Evolutionary conservation across 2,113 vertebrate species (phyloP), one percentile per base, ranked within the genome.

Genomic region (Amia ocellicauda): DNA sequence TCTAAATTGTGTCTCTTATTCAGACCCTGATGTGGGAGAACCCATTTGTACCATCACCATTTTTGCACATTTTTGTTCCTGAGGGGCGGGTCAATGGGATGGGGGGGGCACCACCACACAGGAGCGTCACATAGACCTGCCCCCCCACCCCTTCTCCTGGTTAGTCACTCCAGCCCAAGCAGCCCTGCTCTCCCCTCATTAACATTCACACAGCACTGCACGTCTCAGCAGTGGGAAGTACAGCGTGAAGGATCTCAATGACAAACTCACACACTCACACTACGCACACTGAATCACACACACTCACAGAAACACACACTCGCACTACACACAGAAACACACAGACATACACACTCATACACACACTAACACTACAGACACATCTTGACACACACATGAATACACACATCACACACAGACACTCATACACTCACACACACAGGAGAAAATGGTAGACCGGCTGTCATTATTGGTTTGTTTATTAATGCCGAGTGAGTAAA

Each of bases 401-500:
- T 20, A 23, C 31, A 10, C 49, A 57, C n/a, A n/a, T 74, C 74
- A 43, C 69, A 77, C 75, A 80, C 78, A 55, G 69, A 71, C 62
- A 71, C 66, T 72, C 58, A 10, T 1, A 49, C 59, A n/a, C n/a
- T n/a, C n/a, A n/a, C n/a, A n/a, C n/a, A n/a, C n/a, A n/a, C n/a
- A n/a, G n/a, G n/a, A n/a, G n/a, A n/a, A n/a, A n/a, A n/a, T n/a
- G n/a, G n/a, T n/a, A n/a, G n/a, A n/a, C n/a, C n/a, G n/a, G 40
- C 22, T 41, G 22, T n/a, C 41, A 10, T 31, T 9, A 9, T 68
- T 57, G 27, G 60, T 68, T 53, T 54, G 42, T 69, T 81, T 65
- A 62, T 72, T 69, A 36, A 56, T 69, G 60, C 75, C 67, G 3
- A 19, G 78, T 68, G 75, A 78, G 76, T 66, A 73, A 69, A 76